Conservation (phyloP, 2,888 invertebrate species). For the Listrodromus nycthemerus region DNA sequence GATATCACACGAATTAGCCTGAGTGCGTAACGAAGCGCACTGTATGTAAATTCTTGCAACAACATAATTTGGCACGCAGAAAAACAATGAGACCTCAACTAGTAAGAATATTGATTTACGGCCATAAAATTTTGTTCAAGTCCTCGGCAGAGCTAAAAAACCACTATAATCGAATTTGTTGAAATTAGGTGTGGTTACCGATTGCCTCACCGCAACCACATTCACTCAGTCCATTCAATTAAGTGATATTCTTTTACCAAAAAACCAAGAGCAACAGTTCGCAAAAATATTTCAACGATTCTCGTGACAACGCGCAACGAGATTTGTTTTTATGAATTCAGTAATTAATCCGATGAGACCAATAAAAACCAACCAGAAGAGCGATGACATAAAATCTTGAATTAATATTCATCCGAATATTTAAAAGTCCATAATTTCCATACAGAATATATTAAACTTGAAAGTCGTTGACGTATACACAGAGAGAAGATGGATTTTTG, state of each 20-base stretch:
- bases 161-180: background rate
- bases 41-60: background rate
- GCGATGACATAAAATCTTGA: background rate
- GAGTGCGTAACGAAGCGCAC: background rate
- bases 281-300: constrained; percentile 22
- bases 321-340: background rate
- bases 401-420: background rate
- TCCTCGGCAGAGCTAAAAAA: background rate
- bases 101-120: background rate
- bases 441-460: background rate
- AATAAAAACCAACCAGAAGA: constrained; percentile 5
- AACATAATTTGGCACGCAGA: background rate
- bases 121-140: background rate
- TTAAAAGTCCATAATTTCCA: background rate
- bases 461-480: background rate
- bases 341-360: constrained; percentile 36
- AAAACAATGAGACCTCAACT: background rate
- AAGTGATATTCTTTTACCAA: constrained; percentile 26
- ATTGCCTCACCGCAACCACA: constrained; percentile 48
- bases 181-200: background rate
- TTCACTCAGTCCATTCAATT: constrained; percentile 49
- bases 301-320: background rate
- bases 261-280: background rate
- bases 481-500: background rate
- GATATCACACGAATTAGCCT: background rate